Percentiles rank a stretch among this genome's conserved stretches.
Conservation (phyloP, 1,140 invertebrate species). For the Eriosoma lanigerum region DNA sequence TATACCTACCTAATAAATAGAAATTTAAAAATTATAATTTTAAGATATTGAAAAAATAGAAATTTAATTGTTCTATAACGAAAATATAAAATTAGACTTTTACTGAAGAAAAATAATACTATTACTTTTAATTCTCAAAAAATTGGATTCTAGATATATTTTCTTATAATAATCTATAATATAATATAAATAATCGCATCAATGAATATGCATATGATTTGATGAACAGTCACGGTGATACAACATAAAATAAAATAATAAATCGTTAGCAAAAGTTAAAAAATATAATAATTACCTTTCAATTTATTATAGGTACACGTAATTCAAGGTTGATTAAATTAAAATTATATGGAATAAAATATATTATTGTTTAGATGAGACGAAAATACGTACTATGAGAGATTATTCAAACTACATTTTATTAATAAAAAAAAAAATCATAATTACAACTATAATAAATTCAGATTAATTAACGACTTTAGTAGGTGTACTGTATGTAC, state of each 20-base stretch:
- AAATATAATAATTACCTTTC: constrained; percentile 11
- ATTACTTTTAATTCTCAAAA: too few species aligned
- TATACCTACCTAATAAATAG: too few species aligned
- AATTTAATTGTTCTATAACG: too few species aligned
- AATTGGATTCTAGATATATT: too few species aligned
- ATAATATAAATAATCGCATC: too few species aligned
- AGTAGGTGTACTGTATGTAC: not conserved
- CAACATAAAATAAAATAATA: not conserved
- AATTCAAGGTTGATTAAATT: constrained; percentile 31
- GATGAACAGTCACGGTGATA: not conserved
- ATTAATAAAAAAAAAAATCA: not conserved
- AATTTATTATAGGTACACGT: not conserved
- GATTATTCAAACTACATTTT: constrained; percentile 20
- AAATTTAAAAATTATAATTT: too few species aligned
- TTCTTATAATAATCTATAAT: too few species aligned
- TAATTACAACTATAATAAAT: not conserved
- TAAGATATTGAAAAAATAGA: too few species aligned
- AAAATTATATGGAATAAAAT: not conserved
- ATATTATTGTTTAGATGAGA: not conserved
- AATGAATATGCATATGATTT: too few species aligned
- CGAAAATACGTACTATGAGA: not conserved
- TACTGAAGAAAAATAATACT: too few species aligned
- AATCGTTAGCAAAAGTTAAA: not conserved
- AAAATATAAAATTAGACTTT: too few species aligned
- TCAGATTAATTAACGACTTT: not conserved